Evolutionary conservation across 2,888 invertebrate genomes (phyloP), one percentile per base, ranked within the genome.

Genomic region (Copidosoma aretas): DNA sequence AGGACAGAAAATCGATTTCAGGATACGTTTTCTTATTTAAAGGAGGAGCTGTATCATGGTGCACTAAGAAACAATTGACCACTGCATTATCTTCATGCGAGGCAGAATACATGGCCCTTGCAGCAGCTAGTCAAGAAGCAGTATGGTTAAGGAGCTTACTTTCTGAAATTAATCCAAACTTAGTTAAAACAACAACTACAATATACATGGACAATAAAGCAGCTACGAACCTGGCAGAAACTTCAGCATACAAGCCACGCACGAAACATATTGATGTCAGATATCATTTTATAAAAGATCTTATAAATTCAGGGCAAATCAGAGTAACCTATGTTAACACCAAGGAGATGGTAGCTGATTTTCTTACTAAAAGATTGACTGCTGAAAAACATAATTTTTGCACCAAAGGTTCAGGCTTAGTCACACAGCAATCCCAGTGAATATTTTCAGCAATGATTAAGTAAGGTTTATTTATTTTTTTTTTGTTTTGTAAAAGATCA

Each of bases 1-100:
- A 10, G 8, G 74, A 75, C 51, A 59, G 79, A 59, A 80, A 79
- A 64, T 81, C 79, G 10, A 77, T 76, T 62, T 79, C 75, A 56
- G 80, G 80, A 10, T 77, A 75, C 56, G 17, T 80, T 21, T 77
- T 77, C 32, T 49, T 63, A 32, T 67, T 73, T 24, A 58, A 60
- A 57, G 74, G 73, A 10, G 73, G 72, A 43, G 46, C 74, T 10
- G 72, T 80, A 2, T 75, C 74, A 59, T 80, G 80, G 79, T 51
- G 68, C n/a, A 75, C 76, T 58, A 59, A 67, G 17, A 78, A 77
- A 32, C 80, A 80, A 73, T 67, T 52, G 8, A 73, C 70, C 22
- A 75, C 76, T 0, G 62, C 78, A 14, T 17, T 71, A 1, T 74
- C 74, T 10, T 68, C 71, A 71, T 62, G 74, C 5, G 76, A 79